These are phyloP conservation scores for Tympanuchus pallidicinctus DNA, from an alignment of 2,113 vertebrate genomes.

Conservation along the genomic window DNA sequence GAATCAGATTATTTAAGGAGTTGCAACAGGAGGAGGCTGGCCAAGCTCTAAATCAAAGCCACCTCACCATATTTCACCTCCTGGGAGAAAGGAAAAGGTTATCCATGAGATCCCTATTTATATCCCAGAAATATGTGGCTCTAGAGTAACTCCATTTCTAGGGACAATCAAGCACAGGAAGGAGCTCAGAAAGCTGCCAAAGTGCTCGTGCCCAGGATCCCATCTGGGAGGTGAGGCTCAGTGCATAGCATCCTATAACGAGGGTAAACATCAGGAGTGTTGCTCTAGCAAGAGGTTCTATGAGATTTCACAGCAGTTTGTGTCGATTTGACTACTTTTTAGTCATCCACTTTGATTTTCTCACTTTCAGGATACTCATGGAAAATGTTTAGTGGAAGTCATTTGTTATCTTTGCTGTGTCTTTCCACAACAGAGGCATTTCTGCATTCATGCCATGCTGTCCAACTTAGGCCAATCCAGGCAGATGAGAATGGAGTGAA, in stretches of 20 bases:
- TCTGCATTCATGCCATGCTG: not conserved
- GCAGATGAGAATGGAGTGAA: not conserved
- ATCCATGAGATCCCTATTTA: not conserved
- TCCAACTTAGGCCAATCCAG: not conserved
- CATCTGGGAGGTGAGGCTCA: not conserved
- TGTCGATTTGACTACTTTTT: not conserved
- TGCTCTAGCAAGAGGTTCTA: not conserved
- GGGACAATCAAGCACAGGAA: not conserved
- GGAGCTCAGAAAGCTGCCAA: not conserved
- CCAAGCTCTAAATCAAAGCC: conserved; percentile 35
- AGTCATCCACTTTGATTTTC: not conserved
- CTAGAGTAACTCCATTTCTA: not conserved
- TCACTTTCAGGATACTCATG: not conserved
- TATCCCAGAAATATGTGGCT: not conserved
- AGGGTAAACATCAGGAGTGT: not conserved
- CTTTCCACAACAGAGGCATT: not conserved
- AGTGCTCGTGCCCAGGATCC: not conserved
- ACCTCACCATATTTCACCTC: not conserved
- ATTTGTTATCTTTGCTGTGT: not conserved
- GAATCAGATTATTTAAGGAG: not conserved
- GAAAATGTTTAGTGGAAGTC: not conserved
- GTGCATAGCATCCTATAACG: not conserved
- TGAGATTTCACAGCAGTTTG: not conserved
- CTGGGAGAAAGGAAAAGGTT: conserved; percentile 29
- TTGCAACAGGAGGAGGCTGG: not conserved